Conservation (phyloP, 1,140 invertebrate species). For the Macrosteles quadrilineatus region DNA sequence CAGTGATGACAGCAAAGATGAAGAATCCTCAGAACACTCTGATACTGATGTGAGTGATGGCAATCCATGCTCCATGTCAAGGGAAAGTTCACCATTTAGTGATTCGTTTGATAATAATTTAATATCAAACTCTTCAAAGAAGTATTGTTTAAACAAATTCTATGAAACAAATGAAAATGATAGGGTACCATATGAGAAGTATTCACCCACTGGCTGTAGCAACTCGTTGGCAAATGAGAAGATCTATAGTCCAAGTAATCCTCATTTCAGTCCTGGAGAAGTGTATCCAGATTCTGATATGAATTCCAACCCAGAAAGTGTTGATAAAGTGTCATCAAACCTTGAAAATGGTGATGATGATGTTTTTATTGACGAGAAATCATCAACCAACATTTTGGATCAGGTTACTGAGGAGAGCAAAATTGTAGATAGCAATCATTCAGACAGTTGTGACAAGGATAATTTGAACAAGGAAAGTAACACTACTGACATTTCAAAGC, state of each 20-base stretch:
- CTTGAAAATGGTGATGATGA: not conserved
- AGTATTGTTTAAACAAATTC: too few species aligned
- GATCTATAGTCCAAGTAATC: slow-evolving; percentile 5
- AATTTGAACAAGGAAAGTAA: too few species aligned
- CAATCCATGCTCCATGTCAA: not conserved
- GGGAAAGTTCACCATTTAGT: not conserved
- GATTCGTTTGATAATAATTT: not conserved
- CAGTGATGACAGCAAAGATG: slow-evolving; percentile 7
- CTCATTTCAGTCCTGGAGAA: slow-evolving; percentile 9
- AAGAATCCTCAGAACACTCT: not conserved
- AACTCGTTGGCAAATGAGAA: not conserved
- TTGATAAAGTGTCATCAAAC: too few species aligned
- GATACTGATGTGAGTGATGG: not conserved
- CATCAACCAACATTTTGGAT: too few species aligned
- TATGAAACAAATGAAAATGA: not conserved
- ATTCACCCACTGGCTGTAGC: slow-evolving; percentile 1
- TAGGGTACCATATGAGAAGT: not conserved
- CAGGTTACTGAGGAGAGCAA: too few species aligned
- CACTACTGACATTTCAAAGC: too few species aligned
- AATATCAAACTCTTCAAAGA: too few species aligned
- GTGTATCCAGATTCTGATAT: not conserved
- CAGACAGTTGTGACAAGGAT: too few species aligned
- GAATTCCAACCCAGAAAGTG: not conserved
- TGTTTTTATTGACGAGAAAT: not conserved
- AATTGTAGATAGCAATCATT: too few species aligned